phyloP scores from a whole-genome alignment of 2,888 invertebrate genomes.

The Cephus nigrinus region DNA sequence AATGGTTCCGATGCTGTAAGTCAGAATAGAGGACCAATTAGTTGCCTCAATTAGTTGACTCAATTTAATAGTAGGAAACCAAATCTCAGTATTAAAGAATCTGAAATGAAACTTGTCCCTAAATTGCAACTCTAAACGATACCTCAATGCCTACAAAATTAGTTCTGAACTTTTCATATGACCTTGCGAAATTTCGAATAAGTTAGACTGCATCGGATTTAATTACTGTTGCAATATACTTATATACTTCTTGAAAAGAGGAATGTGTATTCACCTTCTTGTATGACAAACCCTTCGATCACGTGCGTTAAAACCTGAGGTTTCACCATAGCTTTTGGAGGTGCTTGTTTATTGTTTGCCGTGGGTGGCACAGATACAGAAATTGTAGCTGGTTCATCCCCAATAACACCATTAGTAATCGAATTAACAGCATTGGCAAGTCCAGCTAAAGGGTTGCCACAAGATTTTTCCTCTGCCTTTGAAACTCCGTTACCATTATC shows the following conservation, averaged over 20 bases:
- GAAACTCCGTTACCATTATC: slow-evolving; percentile 47
- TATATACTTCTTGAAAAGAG: neutral
- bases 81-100: neutral
- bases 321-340: slow-evolving; percentile 93
- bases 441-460: slow-evolving; percentile 59
- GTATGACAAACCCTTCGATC: slow-evolving; percentile 96
- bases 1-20: slow-evolving; percentile 82
- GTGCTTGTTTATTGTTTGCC: slow-evolving; percentile 59
- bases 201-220: neutral
- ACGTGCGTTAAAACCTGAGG: slow-evolving; percentile 96
- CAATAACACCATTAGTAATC: slow-evolving; percentile 56
- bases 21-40: slow-evolving; percentile 16
- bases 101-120: neutral
- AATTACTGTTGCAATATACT: neutral
- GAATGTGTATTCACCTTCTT: slow-evolving; percentile 74
- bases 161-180: neutral
- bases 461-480: slow-evolving; percentile 61
- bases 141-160: neutral
- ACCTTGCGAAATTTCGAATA: neutral
- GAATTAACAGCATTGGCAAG: slow-evolving; percentile 61
- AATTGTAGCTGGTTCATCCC: slow-evolving; percentile 43
- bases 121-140: neutral
- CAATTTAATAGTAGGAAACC: neutral
- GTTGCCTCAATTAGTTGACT: neutral
- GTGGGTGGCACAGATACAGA: slow-evolving; percentile 47